Evolutionary conservation across 1,140 invertebrate genomes (phyloP).

Genomic region (Xylocopa sonorina): DNA sequence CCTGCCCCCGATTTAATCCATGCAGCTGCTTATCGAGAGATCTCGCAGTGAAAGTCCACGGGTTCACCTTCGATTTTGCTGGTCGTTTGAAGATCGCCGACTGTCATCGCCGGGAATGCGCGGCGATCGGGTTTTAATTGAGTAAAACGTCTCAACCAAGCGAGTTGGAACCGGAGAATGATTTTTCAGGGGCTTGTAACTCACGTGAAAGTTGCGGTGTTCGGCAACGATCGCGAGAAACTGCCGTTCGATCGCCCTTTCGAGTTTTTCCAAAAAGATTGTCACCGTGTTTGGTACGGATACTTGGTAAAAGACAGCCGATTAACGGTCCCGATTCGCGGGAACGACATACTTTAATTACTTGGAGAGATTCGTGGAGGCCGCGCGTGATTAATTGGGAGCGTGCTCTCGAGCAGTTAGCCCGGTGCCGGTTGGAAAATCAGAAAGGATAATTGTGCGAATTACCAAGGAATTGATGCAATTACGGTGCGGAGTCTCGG

Average conservation of each 20-base stretch:
- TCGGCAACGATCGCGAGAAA: too few relatives aligned
- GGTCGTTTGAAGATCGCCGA: background rate
- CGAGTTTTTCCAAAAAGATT: background rate
- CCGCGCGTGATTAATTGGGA: slow-evolving; percentile 58
- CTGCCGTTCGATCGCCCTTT: too few relatives aligned
- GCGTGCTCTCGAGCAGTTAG: slow-evolving; percentile 54
- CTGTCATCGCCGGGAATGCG: background rate
- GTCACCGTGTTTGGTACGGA: too few relatives aligned
- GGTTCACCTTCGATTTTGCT: slow-evolving; percentile 7
- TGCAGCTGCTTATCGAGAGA: slow-evolving; percentile 4
- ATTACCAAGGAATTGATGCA: slow-evolving; percentile 65
- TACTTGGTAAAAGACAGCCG: slow-evolving; percentile 23
- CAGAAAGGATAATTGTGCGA: slow-evolving; percentile 67
- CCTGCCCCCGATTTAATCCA: background rate
- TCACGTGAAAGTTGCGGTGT: too few relatives aligned
- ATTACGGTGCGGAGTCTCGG: slow-evolving; percentile 59
- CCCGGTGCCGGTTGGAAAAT: slow-evolving; percentile 52
- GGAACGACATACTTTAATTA: slow-evolving; percentile 53
- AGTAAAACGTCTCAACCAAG: background rate
- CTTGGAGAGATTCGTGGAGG: slow-evolving; percentile 33
- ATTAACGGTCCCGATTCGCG: slow-evolving; percentile 35
- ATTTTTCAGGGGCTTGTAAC: background rate
- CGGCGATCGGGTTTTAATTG: slow-evolving; percentile 2
- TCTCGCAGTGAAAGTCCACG: background rate
- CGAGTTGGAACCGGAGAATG: background rate